phyloP scores from a whole-genome alignment of 2,797 vertebrate genomes.

The Melanotaenia pygmaea region DNA sequence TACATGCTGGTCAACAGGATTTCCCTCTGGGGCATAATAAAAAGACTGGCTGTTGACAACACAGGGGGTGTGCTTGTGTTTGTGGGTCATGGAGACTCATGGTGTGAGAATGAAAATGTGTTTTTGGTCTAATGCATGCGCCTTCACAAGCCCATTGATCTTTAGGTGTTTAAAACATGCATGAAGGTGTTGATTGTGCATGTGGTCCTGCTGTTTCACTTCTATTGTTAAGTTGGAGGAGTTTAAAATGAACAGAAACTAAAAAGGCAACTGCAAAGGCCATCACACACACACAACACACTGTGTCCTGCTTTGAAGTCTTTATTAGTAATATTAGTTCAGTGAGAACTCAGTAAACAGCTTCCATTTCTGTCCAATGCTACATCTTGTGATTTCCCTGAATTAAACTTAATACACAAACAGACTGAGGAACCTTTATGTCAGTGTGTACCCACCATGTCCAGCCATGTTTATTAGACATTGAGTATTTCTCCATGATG shows the following conservation, averaged over 20 bases:
- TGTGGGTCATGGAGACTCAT: not conserved
- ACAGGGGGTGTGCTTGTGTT: slow-evolving; percentile 46
- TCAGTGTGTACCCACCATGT: slow-evolving; percentile 87
- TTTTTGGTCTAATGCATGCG: slow-evolving; percentile 8
- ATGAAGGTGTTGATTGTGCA: slow-evolving; percentile 14
- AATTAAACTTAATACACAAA: slow-evolving; percentile 2
- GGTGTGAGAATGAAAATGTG: slow-evolving; percentile 8
- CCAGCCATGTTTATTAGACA: slow-evolving; percentile 98
- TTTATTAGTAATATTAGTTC: not conserved
- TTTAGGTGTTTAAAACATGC: slow-evolving; percentile 1
- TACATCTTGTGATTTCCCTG: not conserved
- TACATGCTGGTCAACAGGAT: slow-evolving; percentile 48
- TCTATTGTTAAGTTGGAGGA: not conserved
- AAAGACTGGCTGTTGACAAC: slow-evolving; percentile 45
- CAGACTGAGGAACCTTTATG: not conserved
- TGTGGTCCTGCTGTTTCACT: slow-evolving; percentile 8
- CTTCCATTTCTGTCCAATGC: not conserved
- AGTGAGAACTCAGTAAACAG: not conserved
- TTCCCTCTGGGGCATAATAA: slow-evolving; percentile 57
- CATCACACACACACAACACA: not conserved
- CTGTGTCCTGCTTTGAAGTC: not conserved
- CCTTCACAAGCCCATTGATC: not conserved
- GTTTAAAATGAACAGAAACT: slow-evolving; percentile 2
- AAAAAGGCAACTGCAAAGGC: not conserved
- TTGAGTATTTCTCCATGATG: slow-evolving; percentile 97